These are phyloP conservation scores for Anthoptus insignis DNA, from an alignment of 2,888 invertebrate genomes.

Conservation along the genomic window DNA sequence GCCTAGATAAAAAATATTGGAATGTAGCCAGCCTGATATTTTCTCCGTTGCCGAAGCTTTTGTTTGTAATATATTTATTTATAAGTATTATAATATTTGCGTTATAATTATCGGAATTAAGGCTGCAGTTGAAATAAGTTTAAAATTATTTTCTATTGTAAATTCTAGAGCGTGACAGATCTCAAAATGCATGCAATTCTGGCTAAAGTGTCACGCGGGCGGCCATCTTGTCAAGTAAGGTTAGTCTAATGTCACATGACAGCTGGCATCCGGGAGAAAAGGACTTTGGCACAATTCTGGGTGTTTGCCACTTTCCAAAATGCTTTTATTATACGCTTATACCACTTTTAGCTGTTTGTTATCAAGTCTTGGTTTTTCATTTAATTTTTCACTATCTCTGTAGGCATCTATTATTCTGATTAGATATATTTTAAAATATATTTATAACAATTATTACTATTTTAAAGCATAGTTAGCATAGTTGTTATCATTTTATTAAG, in stretches of 20 bases:
- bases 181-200: conserved; percentile 80
- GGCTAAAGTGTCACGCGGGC: conserved; percentile 71
- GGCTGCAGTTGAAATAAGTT: conserved; percentile 15
- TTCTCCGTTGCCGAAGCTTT: conserved; percentile 26
- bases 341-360: conserved; percentile 17
- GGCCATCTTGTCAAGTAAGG: conserved; percentile 79
- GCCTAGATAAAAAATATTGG: conserved; percentile 5
- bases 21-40: conserved; percentile 22
- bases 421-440: neutral
- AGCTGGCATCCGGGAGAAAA: conserved; percentile 49
- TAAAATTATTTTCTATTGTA: conserved; percentile 56
- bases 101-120: neutral
- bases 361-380: conserved; percentile 44
- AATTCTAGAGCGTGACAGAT: conserved; percentile 84
- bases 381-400: conserved; percentile 17
- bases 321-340: conserved; percentile 34
- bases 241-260: conserved; percentile 73
- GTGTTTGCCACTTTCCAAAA: conserved; percentile 37
- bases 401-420: neutral
- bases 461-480: too few species aligned
- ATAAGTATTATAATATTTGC: neutral
- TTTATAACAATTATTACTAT: too few species aligned
- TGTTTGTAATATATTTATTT: conserved; percentile 17
- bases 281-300: conserved; percentile 30
- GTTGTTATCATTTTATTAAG: too few species aligned